Conservation (phyloP, 2,797 vertebrate genomes). For the Poecilia velifera region DNA sequence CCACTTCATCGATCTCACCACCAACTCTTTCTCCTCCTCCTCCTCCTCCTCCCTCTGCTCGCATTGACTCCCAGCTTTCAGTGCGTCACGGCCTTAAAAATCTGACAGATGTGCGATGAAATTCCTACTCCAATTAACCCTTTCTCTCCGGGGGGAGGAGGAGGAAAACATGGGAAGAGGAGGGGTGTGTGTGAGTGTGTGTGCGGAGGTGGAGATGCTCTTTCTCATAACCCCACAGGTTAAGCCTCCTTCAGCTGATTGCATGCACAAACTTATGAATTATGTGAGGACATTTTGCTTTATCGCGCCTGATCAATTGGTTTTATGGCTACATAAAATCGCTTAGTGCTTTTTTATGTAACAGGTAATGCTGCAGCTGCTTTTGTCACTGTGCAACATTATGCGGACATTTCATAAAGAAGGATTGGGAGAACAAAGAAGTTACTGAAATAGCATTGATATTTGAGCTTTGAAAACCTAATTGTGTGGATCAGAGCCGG, state of each 20-base stretch:
- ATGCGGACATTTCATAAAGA: not conserved
- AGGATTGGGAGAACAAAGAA: not conserved
- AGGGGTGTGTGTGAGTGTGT: constrained; percentile 19
- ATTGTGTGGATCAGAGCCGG: not conserved
- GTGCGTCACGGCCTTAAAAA: constrained; percentile 90
- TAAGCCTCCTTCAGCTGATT: constrained; percentile 66
- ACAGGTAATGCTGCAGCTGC: constrained; percentile 33
- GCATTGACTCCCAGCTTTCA: constrained; percentile 79
- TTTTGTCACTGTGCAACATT: constrained; percentile 12
- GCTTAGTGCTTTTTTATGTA: constrained; percentile 34
- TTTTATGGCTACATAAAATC: constrained; percentile 35
- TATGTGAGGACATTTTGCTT: constrained; percentile 53
- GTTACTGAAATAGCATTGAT: not conserved
- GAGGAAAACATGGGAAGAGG: constrained; percentile 13
- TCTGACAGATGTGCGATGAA: constrained; percentile 92
- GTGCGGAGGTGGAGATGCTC: constrained; percentile 56
- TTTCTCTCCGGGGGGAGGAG: constrained; percentile 76
- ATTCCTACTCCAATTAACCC: constrained; percentile 89
- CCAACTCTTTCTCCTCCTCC: constrained; percentile 79
- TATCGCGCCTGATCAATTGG: constrained; percentile 49
- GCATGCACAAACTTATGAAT: constrained; percentile 62
- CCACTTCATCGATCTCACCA: constrained; percentile 87
- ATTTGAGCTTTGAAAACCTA: not conserved
- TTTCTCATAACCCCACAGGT: constrained; percentile 69
- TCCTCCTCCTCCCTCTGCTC: constrained; percentile 57